phyloP scores from a whole-genome alignment of 2,113 vertebrate species.

The Plecturocebus donacophilus region DNA sequence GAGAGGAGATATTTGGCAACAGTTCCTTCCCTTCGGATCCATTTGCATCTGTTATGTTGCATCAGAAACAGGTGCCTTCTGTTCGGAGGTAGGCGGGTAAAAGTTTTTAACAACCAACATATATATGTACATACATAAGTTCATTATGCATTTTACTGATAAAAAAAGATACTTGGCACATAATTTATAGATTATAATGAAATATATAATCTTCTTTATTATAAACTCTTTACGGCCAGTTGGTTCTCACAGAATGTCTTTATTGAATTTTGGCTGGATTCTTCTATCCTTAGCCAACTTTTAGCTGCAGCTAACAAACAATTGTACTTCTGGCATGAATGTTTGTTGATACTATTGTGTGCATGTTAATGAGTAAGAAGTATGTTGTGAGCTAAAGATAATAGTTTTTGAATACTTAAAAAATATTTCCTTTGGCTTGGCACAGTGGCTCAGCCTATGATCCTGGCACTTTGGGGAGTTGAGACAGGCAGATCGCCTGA shows the following conservation, averaged over 20 bases:
- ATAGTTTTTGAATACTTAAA: background rate
- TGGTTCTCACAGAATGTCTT: background rate
- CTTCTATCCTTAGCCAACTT: background rate
- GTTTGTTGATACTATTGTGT: background rate
- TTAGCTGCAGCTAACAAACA: background rate
- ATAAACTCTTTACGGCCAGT: background rate
- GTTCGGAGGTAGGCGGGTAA: background rate
- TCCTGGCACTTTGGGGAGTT: too few species aligned
- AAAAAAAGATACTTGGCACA: constrained; percentile 15
- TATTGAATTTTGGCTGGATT: background rate
- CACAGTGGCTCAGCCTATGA: too few species aligned
- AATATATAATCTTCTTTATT: background rate
- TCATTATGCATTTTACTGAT: constrained; percentile 9
- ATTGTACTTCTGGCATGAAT: background rate
- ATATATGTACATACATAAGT: background rate
- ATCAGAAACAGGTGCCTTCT: background rate
- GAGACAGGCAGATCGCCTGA: too few species aligned
- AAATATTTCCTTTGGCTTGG: background rate
- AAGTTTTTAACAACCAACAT: background rate
- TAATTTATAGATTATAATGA: background rate
- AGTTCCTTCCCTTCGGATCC: background rate
- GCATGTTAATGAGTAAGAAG: background rate
- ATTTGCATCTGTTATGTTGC: background rate
- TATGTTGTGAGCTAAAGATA: background rate
- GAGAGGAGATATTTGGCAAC: background rate